Evolutionary conservation across 1,140 invertebrate species (phyloP).

Genomic region (Neodiprion pinetum): DNA sequence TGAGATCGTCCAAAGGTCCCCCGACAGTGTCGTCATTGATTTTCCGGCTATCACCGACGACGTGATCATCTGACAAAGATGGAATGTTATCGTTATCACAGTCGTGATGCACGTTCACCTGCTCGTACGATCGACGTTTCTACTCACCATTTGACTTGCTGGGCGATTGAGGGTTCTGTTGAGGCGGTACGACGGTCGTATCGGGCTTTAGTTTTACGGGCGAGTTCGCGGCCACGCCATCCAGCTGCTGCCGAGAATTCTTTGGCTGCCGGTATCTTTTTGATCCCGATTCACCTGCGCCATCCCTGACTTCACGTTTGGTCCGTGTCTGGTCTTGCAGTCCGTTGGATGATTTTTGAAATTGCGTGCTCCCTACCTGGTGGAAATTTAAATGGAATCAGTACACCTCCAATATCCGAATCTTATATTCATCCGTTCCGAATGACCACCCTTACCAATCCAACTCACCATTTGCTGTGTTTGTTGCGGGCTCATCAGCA

Average conservation of each 20-base stretch:
- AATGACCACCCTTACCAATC: not conserved
- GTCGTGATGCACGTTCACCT: not conserved
- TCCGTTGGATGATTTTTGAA: not conserved
- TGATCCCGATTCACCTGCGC: not conserved
- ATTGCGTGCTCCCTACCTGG: not conserved
- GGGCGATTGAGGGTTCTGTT: not conserved
- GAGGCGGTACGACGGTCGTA: too few species aligned
- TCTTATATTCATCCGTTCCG: too few species aligned
- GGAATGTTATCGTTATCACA: not conserved
- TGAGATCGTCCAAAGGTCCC: not conserved
- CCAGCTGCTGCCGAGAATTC: not conserved
- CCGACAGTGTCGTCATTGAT: not conserved
- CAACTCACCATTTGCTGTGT: not conserved
- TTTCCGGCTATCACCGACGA: not conserved
- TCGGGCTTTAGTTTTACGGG: not conserved
- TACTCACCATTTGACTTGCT: conserved; percentile 4
- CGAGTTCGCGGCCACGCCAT: not conserved
- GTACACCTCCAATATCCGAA: too few species aligned
- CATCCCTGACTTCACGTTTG: not conserved
- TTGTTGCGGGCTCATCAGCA: not conserved
- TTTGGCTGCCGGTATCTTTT: not conserved
- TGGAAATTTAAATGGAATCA: not conserved
- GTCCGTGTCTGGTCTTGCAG: not conserved
- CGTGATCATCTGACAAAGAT: not conserved
- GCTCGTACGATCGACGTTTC: not conserved